Base-by-base conservation (phyloP, 2,797 vertebrate species). In the Pangasius macronema region DNA sequence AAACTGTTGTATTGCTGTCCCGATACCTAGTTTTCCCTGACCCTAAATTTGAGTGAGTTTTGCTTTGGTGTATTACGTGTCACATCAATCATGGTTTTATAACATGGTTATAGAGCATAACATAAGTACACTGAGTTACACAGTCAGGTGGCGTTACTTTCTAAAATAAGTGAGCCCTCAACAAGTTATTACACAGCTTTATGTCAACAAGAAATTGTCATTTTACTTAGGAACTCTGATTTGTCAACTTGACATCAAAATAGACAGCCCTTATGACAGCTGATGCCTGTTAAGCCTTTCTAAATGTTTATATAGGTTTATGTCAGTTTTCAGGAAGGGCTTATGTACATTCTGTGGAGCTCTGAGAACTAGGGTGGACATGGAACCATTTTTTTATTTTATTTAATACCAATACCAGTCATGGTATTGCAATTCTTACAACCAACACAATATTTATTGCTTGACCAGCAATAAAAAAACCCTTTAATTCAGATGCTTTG, bases 1-100 rank as follows among this genome's bases (percentile, higher is more conserved):
- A n/a, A n/a, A n/a, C n/a, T n/a, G n/a, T n/a, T n/a, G n/a, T n/a
- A n/a, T n/a, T n/a, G n/a, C n/a, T n/a, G n/a, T n/a, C n/a, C n/a
- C n/a, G n/a, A n/a, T n/a, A n/a, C n/a, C n/a, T n/a, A n/a, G n/a
- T n/a, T 82, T 82, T 63, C 39, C 42, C 36, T 63, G 79, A 46
- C 24, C 36, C 0, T 82, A n/a, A 39, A 63, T 61, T 63, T n/a
- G 6, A 79, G 11, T 18, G 24, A 42, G 57, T n/a, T 82, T 63
- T 18, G 27, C 27, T 82, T n/a, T 24, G 36, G 33, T 59, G 53
- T 81, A 59, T 81, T 59, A 42, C 55, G 42, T n/a, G 57, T 61
- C 57, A 63, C 79, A 82, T 63, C 57, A 81, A 46, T 81, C 55
- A 81, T 42, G 53, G 30, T 59, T 80, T 39, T 27, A 39, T 59